phyloP scores from a whole-genome alignment of 2,797 vertebrate species.

The Megalops cyprinoides region DNA sequence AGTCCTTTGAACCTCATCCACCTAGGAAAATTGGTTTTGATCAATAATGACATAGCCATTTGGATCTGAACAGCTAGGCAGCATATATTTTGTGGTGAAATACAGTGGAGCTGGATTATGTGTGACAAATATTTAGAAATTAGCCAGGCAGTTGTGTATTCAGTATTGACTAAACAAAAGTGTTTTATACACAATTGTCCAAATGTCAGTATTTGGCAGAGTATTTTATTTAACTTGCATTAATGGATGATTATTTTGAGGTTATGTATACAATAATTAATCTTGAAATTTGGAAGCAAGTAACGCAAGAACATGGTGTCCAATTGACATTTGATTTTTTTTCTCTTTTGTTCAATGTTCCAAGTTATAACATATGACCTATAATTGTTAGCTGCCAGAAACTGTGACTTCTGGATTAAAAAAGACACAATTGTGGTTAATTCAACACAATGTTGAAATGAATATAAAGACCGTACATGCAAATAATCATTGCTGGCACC shows the following conservation, averaged over 20 bases:
- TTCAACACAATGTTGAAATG: too few relatives aligned
- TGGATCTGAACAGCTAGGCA: neutral
- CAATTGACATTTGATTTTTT: neutral
- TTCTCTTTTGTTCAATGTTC: neutral
- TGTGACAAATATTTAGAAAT: constrained; percentile 12
- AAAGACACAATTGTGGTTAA: too few relatives aligned
- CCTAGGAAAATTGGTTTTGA: neutral
- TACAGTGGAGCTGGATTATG: neutral
- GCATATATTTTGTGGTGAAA: neutral
- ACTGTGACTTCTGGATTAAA: too few relatives aligned
- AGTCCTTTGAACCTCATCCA: neutral
- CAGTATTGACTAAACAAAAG: constrained; percentile 3
- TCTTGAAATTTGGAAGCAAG: neutral
- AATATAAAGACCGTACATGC: too few relatives aligned
- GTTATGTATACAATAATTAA: neutral
- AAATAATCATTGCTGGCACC: too few relatives aligned
- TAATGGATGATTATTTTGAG: neutral
- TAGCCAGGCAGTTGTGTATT: constrained; percentile 1
- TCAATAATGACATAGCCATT: neutral
- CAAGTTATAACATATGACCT: neutral
- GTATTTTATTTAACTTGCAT: neutral
- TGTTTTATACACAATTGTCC: neutral
- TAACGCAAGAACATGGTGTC: too few relatives aligned
- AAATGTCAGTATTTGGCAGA: neutral
- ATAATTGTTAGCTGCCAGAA: too few relatives aligned